Evolutionary conservation across 2,113 vertebrate genomes (phyloP).

Genomic region (Girardinichthys multiradiatus): DNA sequence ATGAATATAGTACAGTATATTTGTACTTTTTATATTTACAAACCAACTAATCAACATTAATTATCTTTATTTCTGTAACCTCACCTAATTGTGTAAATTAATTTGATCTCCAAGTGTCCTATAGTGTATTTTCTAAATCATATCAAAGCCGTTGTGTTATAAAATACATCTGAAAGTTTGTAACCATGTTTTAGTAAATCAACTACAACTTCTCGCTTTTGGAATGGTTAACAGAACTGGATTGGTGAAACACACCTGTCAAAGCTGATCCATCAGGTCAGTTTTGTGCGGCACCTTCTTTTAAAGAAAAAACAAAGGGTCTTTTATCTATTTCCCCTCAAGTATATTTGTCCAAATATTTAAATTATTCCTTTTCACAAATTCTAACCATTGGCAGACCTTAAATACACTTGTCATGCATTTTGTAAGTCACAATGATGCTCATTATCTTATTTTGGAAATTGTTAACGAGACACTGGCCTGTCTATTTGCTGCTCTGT

Average conservation of each 20-base stretch:
- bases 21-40: too few species aligned
- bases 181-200: too few species aligned
- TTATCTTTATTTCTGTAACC: too few species aligned
- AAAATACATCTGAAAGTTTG: too few species aligned
- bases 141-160: too few species aligned
- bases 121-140: too few species aligned
- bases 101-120: too few species aligned
- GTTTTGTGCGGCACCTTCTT: not conserved
- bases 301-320: not conserved
- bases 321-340: not conserved
- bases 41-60: too few species aligned
- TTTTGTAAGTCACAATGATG: slow-evolving; percentile 8
- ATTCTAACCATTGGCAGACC: not conserved
- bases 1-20: too few species aligned
- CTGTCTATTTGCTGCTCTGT: slow-evolving; percentile 10
- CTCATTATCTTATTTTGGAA: not conserved
- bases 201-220: not conserved
- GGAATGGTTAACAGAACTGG: slow-evolving; percentile 1
- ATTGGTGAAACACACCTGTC: not conserved
- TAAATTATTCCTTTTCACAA: not conserved
- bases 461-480: not conserved
- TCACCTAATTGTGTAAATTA: too few species aligned
- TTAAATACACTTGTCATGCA: not conserved
- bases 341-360: slow-evolving; percentile 8
- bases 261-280: not conserved